Evolutionary conservation across 2,888 invertebrate species (phyloP).

Genomic region (Ceriagrion tenellum): DNA sequence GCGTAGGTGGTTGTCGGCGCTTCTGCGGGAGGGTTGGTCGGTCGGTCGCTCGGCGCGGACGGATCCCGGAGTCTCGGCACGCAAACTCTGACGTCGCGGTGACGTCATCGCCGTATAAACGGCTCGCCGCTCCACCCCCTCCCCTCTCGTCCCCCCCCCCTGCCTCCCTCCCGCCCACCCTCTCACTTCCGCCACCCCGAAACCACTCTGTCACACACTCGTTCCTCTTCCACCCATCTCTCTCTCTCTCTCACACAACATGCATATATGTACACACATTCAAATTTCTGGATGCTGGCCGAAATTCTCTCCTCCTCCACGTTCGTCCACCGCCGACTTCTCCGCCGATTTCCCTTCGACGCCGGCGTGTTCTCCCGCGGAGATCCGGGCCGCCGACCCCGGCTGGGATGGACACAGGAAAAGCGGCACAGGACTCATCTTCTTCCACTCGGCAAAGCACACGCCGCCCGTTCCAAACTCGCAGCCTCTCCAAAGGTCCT

Average conservation of each 20-base stretch:
- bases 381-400: neutral
- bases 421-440: too few species aligned
- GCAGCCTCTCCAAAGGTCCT: neutral
- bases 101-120: conserved; percentile 22
- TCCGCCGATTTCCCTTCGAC: neutral
- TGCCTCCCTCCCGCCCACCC: neutral
- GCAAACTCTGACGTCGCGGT: conserved; percentile 62
- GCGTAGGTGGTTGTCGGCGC: neutral
- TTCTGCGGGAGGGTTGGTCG: neutral
- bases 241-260: neutral
- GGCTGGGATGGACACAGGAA: neutral
- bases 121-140: neutral
- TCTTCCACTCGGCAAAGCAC: too few species aligned
- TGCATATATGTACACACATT: neutral
- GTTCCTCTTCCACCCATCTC: neutral
- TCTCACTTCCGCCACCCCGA: neutral
- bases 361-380: neutral
- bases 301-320: neutral
- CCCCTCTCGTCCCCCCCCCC: neutral
- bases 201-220: neutral
- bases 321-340: neutral
- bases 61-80: conserved; percentile 49
- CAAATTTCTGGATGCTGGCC: neutral
- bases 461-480: neutral
- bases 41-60: neutral